A percentile compares a stretch with the other conserved stretches of the same genome.
Conservation (phyloP, 2,797 vertebrate genomes). For the Bryconaethiops microstoma region DNA sequence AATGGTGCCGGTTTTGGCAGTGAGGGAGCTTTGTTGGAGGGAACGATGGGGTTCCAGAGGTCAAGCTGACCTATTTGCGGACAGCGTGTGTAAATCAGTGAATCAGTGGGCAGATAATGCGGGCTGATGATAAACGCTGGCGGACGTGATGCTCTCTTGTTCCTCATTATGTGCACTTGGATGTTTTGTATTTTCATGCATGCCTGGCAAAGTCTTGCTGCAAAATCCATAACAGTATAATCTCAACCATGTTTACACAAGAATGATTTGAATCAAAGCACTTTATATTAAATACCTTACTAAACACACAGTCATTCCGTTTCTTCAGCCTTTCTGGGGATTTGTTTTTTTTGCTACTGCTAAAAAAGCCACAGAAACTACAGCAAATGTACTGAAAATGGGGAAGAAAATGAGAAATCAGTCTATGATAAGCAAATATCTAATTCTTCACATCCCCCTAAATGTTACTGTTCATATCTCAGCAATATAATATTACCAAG, state of each 20-base stretch:
- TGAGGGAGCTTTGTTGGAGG: slow-evolving; percentile 41
- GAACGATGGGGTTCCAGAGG: slow-evolving; percentile 36
- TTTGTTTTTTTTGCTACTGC: neutral
- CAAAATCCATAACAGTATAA: neutral
- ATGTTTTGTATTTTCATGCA: slow-evolving; percentile 3
- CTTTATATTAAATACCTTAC: neutral
- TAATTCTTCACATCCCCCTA: too few species aligned
- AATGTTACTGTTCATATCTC: too few species aligned
- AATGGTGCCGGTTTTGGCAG: slow-evolving; percentile 58
- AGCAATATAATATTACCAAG: too few species aligned
- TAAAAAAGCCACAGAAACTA: neutral
- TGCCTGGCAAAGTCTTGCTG: neutral
- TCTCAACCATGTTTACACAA: neutral
- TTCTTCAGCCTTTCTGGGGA: neutral
- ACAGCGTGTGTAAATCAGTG: slow-evolving; percentile 27
- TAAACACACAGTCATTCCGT: neutral
- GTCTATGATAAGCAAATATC: too few species aligned
- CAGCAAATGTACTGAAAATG: too few species aligned
- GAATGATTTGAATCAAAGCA: neutral
- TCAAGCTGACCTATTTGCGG: slow-evolving; percentile 53
- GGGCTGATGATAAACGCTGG: slow-evolving; percentile 4
- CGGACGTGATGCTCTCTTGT: neutral
- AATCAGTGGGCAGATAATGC: slow-evolving; percentile 24
- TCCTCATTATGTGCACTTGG: slow-evolving; percentile 14
- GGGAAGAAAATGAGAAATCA: too few species aligned